Evolutionary conservation across 2,113 vertebrate genomes (phyloP).

Genomic region (Cisticola juncidis): DNA sequence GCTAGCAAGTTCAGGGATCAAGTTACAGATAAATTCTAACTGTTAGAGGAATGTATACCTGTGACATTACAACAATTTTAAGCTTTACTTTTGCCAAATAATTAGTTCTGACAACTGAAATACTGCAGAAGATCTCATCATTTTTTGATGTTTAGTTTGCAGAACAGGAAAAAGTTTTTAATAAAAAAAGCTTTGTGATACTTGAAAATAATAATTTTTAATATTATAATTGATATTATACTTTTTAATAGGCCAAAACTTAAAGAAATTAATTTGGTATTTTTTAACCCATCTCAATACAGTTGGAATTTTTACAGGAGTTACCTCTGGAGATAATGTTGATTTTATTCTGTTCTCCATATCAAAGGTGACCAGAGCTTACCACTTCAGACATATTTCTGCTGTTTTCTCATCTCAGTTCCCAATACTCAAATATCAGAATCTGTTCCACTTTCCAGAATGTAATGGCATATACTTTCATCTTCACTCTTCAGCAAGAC

Average conservation of each 20-base stretch:
- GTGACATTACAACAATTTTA: not conserved
- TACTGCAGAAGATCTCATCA: not conserved
- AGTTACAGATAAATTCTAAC: not conserved
- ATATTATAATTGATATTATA: not conserved
- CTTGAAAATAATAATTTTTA: not conserved
- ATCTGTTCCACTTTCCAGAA: not conserved
- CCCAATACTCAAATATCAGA: not conserved
- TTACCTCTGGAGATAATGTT: not conserved
- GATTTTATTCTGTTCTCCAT: not conserved
- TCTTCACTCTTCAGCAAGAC: not conserved
- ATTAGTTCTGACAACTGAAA: not conserved
- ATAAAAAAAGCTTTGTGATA: not conserved
- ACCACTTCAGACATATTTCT: not conserved
- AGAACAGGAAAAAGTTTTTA: not conserved
- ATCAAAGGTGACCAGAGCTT: not conserved
- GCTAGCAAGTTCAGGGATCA: not conserved
- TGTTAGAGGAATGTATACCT: fast-evolving
- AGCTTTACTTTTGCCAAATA: not conserved
- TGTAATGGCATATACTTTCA: not conserved
- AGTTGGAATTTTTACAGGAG: not conserved
- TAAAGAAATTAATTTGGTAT: not conserved
- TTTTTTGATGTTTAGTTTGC: not conserved
- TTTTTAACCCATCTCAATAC: not conserved
- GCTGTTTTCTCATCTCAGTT: not conserved
- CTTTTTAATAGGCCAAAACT: not conserved